Percentiles rank a stretch among this genome's conserved stretches.
These are phyloP conservation scores for Chrysotoxum bicinctum DNA, from an alignment of 2,888 invertebrate genomes.

Conservation along the genomic window DNA sequence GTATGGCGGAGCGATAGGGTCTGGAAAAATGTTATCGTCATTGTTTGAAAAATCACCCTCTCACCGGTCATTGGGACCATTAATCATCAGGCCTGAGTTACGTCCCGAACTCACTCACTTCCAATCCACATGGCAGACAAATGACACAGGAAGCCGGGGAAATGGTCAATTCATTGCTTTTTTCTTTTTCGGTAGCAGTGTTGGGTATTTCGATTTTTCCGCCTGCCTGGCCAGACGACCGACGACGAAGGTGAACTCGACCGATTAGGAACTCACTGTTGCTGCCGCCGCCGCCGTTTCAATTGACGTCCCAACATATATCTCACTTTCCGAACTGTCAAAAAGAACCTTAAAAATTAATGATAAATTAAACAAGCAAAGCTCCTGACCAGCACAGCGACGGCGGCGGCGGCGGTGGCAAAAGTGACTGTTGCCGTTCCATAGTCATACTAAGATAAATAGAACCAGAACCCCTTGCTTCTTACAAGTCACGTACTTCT, in stretches of 20 bases:
- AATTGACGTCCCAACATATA: conserved; percentile 30
- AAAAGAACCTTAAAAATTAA: conserved; percentile 63
- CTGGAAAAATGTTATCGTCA: conserved; percentile 25
- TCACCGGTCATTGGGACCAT: conserved; percentile 57
- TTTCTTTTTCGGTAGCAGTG: conserved; percentile 58
- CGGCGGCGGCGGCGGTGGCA: neutral
- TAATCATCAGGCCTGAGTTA: conserved; percentile 44
- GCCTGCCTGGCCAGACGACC: conserved; percentile 45
- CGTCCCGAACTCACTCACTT: conserved; percentile 17
- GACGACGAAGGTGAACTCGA: conserved; percentile 16
- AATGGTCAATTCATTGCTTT: conserved; percentile 21
- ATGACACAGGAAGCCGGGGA: conserved; percentile 63
- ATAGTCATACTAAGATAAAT: neutral
- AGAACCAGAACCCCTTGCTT: neutral
- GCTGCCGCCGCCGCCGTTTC: neutral
- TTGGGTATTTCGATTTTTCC: conserved; percentile 65
- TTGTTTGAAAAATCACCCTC: conserved; percentile 49
- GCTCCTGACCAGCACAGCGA: conserved; percentile 17
- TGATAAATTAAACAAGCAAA: conserved; percentile 65
- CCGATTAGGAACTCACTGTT: neutral
- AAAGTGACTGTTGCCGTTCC: conserved; percentile 9
- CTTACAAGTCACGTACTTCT: neutral
- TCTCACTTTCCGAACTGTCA: conserved; percentile 59
- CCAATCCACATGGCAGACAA: conserved; percentile 43
- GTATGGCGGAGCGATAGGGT: neutral